Conservation (phyloP, 2,888 invertebrate genomes). For the Biston stratarius region DNA sequence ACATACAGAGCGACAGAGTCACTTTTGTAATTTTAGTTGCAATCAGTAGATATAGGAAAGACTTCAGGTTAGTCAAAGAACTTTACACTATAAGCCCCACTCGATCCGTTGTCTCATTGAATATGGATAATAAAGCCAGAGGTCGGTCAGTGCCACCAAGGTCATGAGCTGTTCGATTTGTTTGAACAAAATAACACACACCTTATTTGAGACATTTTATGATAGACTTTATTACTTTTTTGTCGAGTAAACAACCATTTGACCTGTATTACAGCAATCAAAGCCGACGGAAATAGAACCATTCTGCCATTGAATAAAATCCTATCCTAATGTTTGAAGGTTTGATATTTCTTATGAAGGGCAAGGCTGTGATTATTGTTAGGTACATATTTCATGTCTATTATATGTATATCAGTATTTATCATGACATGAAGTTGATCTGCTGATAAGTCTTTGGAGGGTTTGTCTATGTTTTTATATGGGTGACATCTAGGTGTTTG, state of each 20-base stretch:
- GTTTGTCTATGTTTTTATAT: no score
- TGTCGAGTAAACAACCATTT: slow-evolving; percentile 7
- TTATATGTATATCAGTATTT: no score
- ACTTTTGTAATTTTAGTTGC: no score
- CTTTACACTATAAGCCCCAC: slow-evolving; percentile 12
- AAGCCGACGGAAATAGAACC: background rate
- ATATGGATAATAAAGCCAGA: slow-evolving; percentile 67
- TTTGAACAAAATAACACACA: slow-evolving; percentile 26
- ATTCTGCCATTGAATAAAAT: background rate
- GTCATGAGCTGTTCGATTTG: slow-evolving; percentile 55
- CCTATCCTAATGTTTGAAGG: no score
- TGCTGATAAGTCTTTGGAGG: no score
- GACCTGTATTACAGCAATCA: slow-evolving; percentile 6
- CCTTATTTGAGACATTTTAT: slow-evolving; percentile 20
- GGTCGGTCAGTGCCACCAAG: slow-evolving; percentile 77
- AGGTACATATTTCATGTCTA: no score
- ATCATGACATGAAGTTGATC: no score
- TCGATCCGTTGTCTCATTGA: slow-evolving; percentile 59
- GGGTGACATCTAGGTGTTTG: no score
- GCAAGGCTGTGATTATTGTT: no score
- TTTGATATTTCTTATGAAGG: no score
- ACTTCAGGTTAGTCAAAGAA: slow-evolving; percentile 3
- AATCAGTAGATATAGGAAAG: no score
- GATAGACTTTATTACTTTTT: slow-evolving; percentile 12
- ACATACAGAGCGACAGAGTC: no score